Percentiles rank a stretch among this genome's conserved stretches.
phyloP scores from a whole-genome alignment of 2,113 vertebrate species.

The Myotis yumanensis region DNA sequence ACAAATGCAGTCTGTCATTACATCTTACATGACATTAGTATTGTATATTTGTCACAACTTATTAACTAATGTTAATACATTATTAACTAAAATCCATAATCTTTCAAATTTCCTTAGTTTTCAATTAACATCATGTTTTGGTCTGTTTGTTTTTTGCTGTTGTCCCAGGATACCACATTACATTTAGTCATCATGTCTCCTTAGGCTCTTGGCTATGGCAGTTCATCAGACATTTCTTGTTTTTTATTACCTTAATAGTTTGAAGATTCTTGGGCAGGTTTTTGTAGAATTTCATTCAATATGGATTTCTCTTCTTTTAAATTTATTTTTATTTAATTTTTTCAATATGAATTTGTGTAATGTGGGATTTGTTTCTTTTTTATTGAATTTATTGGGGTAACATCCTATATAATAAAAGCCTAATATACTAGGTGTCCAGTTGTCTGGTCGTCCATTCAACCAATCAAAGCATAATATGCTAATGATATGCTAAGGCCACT shows the following conservation, averaged over 20 bases:
- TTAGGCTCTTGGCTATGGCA: not conserved
- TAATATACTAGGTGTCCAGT: too few species aligned
- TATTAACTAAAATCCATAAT: not conserved
- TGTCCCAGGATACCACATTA: not conserved
- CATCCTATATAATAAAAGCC: too few species aligned
- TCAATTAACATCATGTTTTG: not conserved
- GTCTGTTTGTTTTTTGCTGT: not conserved
- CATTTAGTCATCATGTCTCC: not conserved
- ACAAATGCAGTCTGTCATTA: not conserved
- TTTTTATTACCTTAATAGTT: not conserved
- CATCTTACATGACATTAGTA: not conserved
- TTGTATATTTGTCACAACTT: not conserved
- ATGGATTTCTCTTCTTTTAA: not conserved
- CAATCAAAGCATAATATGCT: too few species aligned
- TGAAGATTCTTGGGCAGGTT: not conserved
- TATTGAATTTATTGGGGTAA: too few species aligned
- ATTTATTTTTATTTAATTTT: too few species aligned
- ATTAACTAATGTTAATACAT: not conserved
- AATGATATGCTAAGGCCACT: too few species aligned
- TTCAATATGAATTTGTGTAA: too few species aligned
- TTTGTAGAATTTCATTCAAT: not conserved
- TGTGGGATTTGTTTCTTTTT: too few species aligned
- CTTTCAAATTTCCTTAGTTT: not conserved
- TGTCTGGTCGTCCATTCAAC: too few species aligned
- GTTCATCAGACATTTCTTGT: not conserved